A percentile compares a stretch with the other conserved stretches of the same genome.
These are phyloP conservation scores for Pyrgilauda ruficollis DNA, from an alignment of 2,113 vertebrate genomes.

Conservation along the genomic window DNA sequence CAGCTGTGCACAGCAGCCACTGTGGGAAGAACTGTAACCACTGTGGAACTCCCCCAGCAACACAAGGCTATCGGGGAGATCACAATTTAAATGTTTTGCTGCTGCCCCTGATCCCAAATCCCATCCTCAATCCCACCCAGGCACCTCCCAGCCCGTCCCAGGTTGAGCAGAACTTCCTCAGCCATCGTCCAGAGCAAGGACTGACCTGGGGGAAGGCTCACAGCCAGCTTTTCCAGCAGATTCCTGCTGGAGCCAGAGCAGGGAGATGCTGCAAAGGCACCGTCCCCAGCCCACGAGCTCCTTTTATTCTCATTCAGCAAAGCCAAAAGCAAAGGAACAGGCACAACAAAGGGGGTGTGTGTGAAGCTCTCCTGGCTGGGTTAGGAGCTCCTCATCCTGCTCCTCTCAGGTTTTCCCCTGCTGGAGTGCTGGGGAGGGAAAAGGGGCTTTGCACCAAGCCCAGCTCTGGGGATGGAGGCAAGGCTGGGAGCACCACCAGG, in stretches of 20 bases:
- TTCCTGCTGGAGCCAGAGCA: background rate
- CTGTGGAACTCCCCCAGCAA: fast-evolving
- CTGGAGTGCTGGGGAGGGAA: background rate
- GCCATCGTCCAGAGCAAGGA: background rate
- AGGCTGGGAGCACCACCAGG: background rate
- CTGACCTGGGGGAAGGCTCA: fast-evolving
- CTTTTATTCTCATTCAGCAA: background rate
- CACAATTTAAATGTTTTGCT: fast-evolving
- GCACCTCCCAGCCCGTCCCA: background rate
- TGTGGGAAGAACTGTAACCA: background rate
- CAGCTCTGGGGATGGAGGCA: background rate
- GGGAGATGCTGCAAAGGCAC: background rate
- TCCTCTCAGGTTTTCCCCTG: background rate
- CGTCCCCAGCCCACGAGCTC: fast-evolving
- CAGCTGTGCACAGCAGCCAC: background rate
- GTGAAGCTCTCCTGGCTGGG: background rate
- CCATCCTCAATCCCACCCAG: background rate
- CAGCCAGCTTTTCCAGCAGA: background rate
- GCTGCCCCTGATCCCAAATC: fast-evolving
- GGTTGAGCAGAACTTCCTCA: background rate
- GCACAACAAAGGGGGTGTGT: background rate
- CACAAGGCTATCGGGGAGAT: background rate
- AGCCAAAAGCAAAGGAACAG: background rate
- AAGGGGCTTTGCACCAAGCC: background rate
- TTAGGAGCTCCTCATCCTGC: background rate